phyloP scores from a whole-genome alignment of 2,888 invertebrate species.

The Allacma fusca region DNA sequence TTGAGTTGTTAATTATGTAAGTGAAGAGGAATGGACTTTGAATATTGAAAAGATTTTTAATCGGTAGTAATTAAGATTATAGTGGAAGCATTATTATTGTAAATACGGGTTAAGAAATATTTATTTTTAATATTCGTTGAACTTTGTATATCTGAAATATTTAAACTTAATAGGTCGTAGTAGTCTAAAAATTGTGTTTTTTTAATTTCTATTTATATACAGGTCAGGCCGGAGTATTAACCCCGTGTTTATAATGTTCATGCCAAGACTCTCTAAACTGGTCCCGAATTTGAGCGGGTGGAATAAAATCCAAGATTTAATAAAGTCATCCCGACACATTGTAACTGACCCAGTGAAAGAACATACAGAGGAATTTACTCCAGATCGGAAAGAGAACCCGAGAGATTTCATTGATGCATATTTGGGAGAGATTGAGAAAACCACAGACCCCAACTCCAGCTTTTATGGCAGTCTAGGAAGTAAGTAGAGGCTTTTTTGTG shows the following conservation, averaged over 20 bases:
- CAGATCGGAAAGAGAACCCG: neutral
- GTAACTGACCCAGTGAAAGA: neutral
- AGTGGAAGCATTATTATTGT: too few species aligned
- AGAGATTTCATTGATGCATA: slow-evolving; percentile 54
- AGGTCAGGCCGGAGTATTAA: neutral
- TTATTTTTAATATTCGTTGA: too few species aligned
- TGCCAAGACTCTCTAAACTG: neutral
- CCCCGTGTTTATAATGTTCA: neutral
- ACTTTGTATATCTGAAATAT: too few species aligned
- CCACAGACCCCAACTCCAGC: slow-evolving; percentile 47
- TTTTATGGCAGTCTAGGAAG: slow-evolving; percentile 53
- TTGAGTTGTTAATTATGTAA: neutral
- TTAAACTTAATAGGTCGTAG: too few species aligned
- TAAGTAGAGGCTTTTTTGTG: too few species aligned
- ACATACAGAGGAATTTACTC: neutral
- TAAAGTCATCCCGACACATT: neutral
- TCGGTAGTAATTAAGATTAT: too few species aligned
- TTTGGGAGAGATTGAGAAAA: slow-evolving; percentile 50
- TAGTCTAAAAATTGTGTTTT: too few species aligned
- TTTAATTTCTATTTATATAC: too few species aligned
- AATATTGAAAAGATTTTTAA: too few species aligned
- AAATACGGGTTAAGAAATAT: too few species aligned
- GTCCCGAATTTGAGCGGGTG: slow-evolving; percentile 19
- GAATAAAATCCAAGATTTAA: slow-evolving; percentile 5
- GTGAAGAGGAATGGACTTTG: too few species aligned